Base-by-base conservation (phyloP, 2,888 invertebrate genomes). In the Ferdinandea cuprea region DNA sequence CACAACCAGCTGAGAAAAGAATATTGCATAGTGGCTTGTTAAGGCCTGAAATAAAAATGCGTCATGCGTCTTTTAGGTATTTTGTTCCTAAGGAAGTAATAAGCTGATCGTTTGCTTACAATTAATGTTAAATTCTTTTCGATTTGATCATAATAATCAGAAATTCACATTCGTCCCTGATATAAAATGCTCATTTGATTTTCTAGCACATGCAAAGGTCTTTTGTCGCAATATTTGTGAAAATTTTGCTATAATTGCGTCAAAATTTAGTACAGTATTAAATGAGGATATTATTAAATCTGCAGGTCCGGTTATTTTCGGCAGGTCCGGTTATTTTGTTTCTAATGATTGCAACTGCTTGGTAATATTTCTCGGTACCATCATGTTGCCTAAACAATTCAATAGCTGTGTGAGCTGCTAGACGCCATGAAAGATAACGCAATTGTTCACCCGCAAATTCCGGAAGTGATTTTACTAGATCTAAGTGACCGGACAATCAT, bases 381-480 rank as follows among this genome's bases (percentile, higher is more conserved):
- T 15, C 25, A 32, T 56, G 56, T 21, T 13, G 9, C 1, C 15
- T 30, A 7, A 56, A 46, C 15, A 44, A 13, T 3, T 21, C 32
- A 5, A 68, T 65, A 11, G 65, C 68, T 1, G 56, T 46, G 32
- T 54, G 54, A 5, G 68, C 46, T 44, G 68, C 68, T 56, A 46
- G 54, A 11, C 68, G 68, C 46, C 54, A 56, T 5, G 54, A 56
- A 17, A 42, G 30, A 13, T 63, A 63, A 9, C 48, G 13, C 9
- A 35, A 28, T 37, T 65, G 37, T 25, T 21, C 37, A 37, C 48
- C 63, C 3, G 37, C 30, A 28, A 65, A 48, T 28, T 50, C 50
- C 1, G 65, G 42, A 1, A 66, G 30, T n/a, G 52, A 66, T 19
- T 52, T 66, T 17, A 66, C 37, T 30, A 56, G 15, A 13, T 56